Conservation (phyloP, 2,888 invertebrate genomes). For the Sialis fuliginosa region DNA sequence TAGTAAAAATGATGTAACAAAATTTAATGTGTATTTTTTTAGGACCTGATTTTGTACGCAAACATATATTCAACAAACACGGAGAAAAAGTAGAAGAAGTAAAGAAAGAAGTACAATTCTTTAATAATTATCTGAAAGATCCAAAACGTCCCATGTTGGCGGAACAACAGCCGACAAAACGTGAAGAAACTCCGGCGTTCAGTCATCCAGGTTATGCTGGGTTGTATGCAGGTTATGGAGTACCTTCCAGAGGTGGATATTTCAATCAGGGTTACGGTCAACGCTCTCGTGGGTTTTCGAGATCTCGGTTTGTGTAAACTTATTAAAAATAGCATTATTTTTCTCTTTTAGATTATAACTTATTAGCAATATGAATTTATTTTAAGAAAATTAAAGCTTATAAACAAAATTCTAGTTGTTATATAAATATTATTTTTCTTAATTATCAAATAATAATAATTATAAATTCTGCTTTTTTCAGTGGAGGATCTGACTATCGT, state of each 20-base stretch:
- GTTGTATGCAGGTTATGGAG: slow-evolving; percentile 14
- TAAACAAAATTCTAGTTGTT: too few relatives aligned
- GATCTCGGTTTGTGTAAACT: slow-evolving; percentile 6
- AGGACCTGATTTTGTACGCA: slow-evolving; percentile 93
- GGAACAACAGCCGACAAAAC: slow-evolving; percentile 50
- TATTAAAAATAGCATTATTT: background rate
- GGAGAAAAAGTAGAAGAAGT: slow-evolving; percentile 94
- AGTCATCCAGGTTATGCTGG: slow-evolving; percentile 23
- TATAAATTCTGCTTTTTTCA: slow-evolving; percentile 33
- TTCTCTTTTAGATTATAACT: background rate
- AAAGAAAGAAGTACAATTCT: slow-evolving; percentile 90
- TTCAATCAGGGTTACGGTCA: slow-evolving; percentile 26
- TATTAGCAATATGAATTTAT: too few relatives aligned
- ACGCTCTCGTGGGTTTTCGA: slow-evolving; percentile 7
- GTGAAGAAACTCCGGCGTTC: slow-evolving; percentile 27
- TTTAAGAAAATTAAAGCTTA: too few relatives aligned
- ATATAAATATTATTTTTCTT: too few relatives aligned
- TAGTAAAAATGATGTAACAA: background rate
- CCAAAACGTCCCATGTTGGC: slow-evolving; percentile 87
- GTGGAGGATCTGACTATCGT: slow-evolving; percentile 60
- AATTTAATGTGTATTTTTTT: slow-evolving; percentile 1
- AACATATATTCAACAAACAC: slow-evolving; percentile 97
- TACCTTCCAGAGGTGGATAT: slow-evolving; percentile 28
- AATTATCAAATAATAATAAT: too few relatives aligned
- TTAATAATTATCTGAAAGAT: slow-evolving; percentile 91